These are phyloP conservation scores for Willowsia nigromaculata DNA, from an alignment of 2,888 invertebrate genomes.

Conservation along the genomic window DNA sequence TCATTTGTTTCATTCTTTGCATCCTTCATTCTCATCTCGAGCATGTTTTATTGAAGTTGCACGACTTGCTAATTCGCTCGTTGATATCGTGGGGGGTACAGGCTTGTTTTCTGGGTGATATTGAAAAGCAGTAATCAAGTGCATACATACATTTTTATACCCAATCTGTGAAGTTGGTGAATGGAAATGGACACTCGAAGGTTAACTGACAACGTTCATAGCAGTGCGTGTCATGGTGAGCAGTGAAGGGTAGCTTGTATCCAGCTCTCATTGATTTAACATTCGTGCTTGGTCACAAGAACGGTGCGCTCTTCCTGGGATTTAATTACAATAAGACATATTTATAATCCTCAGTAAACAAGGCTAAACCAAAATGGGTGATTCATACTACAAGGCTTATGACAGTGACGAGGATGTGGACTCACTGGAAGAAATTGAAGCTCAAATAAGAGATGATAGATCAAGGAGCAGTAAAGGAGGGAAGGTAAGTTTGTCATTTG, in stretches of 20 bases:
- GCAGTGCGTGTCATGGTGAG: too few relatives aligned
- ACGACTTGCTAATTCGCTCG: background rate
- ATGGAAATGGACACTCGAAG: too few relatives aligned
- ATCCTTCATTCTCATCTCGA: background rate
- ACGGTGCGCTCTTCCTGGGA: too few relatives aligned
- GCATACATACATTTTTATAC: background rate
- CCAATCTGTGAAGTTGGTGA: background rate
- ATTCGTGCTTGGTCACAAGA: too few relatives aligned
- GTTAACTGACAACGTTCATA: too few relatives aligned
- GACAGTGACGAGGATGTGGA: constrained; percentile 25
- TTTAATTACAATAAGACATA: too few relatives aligned
- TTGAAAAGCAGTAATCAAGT: background rate
- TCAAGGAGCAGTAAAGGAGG: background rate
- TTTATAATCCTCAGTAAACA: background rate
- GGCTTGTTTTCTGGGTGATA: background rate
- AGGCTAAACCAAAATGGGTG: background rate
- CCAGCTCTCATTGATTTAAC: too few relatives aligned
- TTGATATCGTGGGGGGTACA: background rate
- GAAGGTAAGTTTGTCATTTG: background rate
- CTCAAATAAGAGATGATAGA: background rate
- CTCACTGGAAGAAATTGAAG: background rate
- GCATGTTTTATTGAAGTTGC: background rate
- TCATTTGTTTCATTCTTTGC: background rate
- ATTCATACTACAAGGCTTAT: constrained; percentile 9
- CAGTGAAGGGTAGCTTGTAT: too few relatives aligned